Base-by-base conservation (phyloP, 2,113 vertebrate species). In the Chrysemys picta region DNA sequence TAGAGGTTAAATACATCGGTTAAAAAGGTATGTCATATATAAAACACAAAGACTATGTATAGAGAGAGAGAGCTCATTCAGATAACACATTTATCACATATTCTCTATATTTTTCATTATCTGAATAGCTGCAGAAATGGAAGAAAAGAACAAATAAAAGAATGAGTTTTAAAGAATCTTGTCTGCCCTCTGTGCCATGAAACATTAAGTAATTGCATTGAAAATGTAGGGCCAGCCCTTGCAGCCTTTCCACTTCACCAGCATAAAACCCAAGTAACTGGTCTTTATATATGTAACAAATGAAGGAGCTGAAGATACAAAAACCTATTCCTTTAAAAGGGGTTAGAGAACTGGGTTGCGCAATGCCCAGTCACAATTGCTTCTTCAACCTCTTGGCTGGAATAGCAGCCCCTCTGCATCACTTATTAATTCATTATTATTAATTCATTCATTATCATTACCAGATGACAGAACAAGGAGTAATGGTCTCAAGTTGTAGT, bases 171-270 rank as follows among this genome's bases (percentile, higher is more conserved):
- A 54, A 82, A 62, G 49, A 97, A 94, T 90, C 85, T 84, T 52
- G 10, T 94, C 54, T 90, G 65, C 56, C 76, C 54, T 83, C 80
- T 89, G 69, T 76, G 84, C 84, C 93, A 69, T 85, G 91, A 56
- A 93, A 54, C 94, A 87, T 93, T 93, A 93, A 94, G 84, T 42
- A 90, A 95, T 85, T 85, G 85, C 75, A 87, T 7, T 85, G 88
- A 94, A 96, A 94, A 96, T 83, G 29, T 0, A 80, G n/a, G 50
- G 35, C 92, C 86, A 94, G 93, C 93, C 93, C 82, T 88, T 91
- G 86, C 82, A 95, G 88, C 31, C 86, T 84, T 91, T 83, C 50
- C n/a, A 95, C 78, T 95, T 91, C 84, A 82, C 31, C 84, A 65
- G 82, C 54, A 81, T 65, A 94, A 50, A 79, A 91, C 83, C 65